Conservation (phyloP, 2,113 vertebrate genomes). For the Notothenia rossii region DNA sequence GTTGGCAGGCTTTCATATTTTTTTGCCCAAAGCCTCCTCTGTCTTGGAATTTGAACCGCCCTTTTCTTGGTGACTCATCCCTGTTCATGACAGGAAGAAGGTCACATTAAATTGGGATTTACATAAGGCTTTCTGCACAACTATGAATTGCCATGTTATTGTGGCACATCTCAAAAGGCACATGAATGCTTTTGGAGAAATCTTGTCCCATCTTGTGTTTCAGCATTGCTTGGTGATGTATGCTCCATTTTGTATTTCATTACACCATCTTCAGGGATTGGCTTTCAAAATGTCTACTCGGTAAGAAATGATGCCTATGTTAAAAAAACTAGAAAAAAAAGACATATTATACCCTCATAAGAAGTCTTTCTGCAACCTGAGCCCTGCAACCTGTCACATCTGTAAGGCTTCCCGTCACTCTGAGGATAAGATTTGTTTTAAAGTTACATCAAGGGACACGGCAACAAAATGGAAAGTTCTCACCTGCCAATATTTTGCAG, state of each 20-base stretch:
- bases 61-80: slow-evolving; percentile 70
- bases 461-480: slow-evolving; percentile 47
- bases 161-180: slow-evolving; percentile 57
- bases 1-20: slow-evolving; percentile 61
- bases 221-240: slow-evolving; percentile 16
- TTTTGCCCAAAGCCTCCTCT: slow-evolving; percentile 44
- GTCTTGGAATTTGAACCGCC: slow-evolving; percentile 65
- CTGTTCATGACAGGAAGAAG: slow-evolving; percentile 66
- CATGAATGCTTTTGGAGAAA: slow-evolving; percentile 43
- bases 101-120: slow-evolving; percentile 71
- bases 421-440: slow-evolving; percentile 17
- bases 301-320: slow-evolving; percentile 46
- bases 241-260: slow-evolving; percentile 32
- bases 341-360: slow-evolving; percentile 26
- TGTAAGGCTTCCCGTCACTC: slow-evolving; percentile 33
- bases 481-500: slow-evolving; percentile 57
- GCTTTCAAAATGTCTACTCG: background rate
- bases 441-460: slow-evolving; percentile 42
- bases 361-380: slow-evolving; percentile 42
- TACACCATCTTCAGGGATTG: no score
- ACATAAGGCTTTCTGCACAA: slow-evolving; percentile 53
- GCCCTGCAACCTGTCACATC: slow-evolving; percentile 41
- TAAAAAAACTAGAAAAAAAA: slow-evolving; percentile 32
- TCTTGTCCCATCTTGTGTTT: slow-evolving; percentile 14
- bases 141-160: slow-evolving; percentile 47